These are phyloP conservation scores for Leiothrix lutea DNA, from an alignment of 2,113 vertebrate species.

Conservation along the genomic window DNA sequence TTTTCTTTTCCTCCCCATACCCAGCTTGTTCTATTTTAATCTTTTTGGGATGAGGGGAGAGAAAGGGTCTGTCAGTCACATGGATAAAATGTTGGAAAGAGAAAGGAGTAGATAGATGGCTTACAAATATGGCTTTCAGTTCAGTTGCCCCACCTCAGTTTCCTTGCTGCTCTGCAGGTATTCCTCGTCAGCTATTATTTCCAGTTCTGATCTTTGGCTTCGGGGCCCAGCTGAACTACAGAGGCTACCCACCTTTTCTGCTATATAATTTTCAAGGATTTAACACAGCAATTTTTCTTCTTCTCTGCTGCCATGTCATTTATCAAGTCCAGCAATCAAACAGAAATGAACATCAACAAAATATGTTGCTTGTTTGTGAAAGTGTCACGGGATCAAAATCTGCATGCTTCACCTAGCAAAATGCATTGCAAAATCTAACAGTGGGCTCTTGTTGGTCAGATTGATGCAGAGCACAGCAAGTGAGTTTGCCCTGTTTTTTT, in stretches of 20 bases:
- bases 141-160: background rate
- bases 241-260: background rate
- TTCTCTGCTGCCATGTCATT: background rate
- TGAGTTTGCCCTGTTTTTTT: background rate
- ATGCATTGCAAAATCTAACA: background rate
- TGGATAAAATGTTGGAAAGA: background rate
- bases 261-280: conserved; percentile 21
- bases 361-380: background rate
- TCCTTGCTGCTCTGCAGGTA: background rate
- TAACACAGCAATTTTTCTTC: background rate
- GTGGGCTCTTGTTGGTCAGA: background rate
- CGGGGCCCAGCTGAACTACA: background rate
- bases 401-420: background rate
- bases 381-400: background rate
- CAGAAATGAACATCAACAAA: background rate
- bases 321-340: background rate
- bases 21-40: background rate
- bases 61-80: background rate
- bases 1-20: background rate
- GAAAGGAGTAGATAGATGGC: background rate
- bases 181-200: background rate
- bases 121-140: background rate
- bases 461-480: background rate
- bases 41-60: background rate
- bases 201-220: background rate